phyloP scores from a whole-genome alignment of 2,113 vertebrate genomes.

The Tupaia tana region DNA sequence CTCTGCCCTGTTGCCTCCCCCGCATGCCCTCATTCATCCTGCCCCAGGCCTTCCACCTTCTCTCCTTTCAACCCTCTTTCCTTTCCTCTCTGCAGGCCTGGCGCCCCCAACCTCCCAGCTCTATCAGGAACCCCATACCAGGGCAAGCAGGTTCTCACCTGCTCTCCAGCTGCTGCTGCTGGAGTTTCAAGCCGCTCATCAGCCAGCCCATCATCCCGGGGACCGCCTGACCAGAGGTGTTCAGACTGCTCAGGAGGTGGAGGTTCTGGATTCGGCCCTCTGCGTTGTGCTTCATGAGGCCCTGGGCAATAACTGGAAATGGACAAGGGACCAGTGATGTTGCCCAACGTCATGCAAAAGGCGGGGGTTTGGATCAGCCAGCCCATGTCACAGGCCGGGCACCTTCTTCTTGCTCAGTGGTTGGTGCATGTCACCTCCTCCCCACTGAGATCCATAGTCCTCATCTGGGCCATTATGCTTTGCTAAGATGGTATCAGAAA shows the following conservation, averaged over 20 bases:
- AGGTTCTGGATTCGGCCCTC: slow-evolving; percentile 70
- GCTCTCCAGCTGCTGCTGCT: slow-evolving; percentile 45
- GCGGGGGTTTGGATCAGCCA: neutral
- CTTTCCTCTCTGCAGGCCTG: neutral
- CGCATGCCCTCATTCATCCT: neutral
- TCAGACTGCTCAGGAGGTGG: slow-evolving; percentile 61
- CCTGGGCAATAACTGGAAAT: slow-evolving; percentile 75
- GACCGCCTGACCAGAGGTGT: neutral
- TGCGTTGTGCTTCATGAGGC: slow-evolving; percentile 60
- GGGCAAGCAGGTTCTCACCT: slow-evolving; percentile 53
- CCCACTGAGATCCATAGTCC: neutral
- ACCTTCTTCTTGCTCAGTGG: neutral
- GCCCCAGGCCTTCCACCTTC: neutral
- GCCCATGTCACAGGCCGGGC: neutral
- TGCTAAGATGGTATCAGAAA: neutral
- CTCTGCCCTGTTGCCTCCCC: neutral
- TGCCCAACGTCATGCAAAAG: neutral
- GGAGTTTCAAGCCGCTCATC: neutral
- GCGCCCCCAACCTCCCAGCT: neutral
- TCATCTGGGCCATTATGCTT: neutral
- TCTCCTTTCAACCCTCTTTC: neutral
- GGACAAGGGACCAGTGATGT: neutral
- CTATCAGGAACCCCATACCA: neutral
- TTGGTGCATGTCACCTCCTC: neutral
- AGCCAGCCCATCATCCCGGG: slow-evolving; percentile 67